Conservation (phyloP, 2,797 vertebrate species). For the Chelidonichthys spinosus region DNA sequence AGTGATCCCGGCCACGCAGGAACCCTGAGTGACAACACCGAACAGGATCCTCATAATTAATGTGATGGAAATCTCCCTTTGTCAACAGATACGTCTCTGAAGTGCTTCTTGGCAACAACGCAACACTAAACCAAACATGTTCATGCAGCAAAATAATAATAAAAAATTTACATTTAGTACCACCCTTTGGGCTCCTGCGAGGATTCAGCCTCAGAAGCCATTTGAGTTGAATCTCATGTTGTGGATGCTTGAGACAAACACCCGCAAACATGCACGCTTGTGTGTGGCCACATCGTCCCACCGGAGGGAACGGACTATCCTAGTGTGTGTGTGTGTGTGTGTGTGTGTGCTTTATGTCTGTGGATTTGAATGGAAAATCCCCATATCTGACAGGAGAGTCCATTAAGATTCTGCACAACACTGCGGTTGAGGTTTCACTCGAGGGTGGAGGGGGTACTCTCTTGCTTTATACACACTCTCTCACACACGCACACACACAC, state of each 20-base stretch:
- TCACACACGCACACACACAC: conserved; percentile 14
- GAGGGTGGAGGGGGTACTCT: conserved; percentile 65
- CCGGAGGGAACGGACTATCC: conserved; percentile 28
- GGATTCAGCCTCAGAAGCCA: conserved; percentile 36
- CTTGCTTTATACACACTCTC: conserved; percentile 33
- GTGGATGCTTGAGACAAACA: neutral
- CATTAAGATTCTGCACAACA: conserved; percentile 82
- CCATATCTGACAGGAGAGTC: conserved; percentile 74
- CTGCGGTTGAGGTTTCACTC: conserved; percentile 63
- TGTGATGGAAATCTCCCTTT: neutral
- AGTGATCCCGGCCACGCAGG: neutral
- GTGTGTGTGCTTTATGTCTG: conserved; percentile 27
- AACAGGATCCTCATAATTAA: neutral
- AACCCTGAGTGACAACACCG: neutral
- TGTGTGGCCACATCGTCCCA: conserved; percentile 8
- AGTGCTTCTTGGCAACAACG: neutral
- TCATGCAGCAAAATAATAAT: neutral
- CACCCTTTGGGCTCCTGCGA: conserved; percentile 27
- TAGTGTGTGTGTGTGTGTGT: conserved; percentile 25
- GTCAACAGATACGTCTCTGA: neutral
- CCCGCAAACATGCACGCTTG: no score
- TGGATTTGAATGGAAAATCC: conserved; percentile 80
- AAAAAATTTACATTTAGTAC: neutral
- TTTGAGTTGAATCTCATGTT: conserved; percentile 26
- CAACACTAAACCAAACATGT: neutral